Evolutionary conservation across 2,797 vertebrate species (phyloP).

Genomic region (Notolepis coatsorum): DNA sequence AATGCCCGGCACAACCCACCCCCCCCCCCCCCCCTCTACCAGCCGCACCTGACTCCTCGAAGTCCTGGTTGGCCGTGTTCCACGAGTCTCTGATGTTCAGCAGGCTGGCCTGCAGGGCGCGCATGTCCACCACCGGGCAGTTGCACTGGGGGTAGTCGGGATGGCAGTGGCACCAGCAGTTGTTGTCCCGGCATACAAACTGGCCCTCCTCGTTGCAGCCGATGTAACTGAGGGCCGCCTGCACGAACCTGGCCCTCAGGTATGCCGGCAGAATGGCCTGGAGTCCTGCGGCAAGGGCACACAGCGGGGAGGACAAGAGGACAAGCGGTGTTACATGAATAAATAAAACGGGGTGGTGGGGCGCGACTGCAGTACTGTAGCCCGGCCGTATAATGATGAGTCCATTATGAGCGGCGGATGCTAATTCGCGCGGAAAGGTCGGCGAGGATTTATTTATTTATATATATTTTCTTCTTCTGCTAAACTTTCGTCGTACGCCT

Average conservation of each 20-base stretch:
- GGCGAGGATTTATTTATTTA: constrained; percentile 24
- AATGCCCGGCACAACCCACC: too few species aligned
- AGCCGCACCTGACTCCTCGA: constrained; percentile 93
- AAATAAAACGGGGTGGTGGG: constrained; percentile 25
- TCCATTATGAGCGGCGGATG: too few species aligned
- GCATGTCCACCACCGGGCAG: constrained; percentile 94
- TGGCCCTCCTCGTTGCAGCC: constrained; percentile 96
- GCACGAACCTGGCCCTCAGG: constrained; percentile 91
- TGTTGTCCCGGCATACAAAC: constrained; percentile 93
- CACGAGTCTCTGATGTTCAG: constrained; percentile 90
- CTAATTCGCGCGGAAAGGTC: too few species aligned
- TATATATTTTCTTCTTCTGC: constrained; percentile 6
- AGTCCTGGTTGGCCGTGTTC: constrained; percentile 90
- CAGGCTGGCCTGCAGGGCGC: constrained; percentile 93
- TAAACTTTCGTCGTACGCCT: constrained; percentile 42
- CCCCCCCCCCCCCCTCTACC: too few species aligned
- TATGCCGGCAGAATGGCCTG: constrained; percentile 94
- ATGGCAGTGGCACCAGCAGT: constrained; percentile 96
- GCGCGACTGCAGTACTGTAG: too few species aligned
- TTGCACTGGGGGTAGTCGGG: constrained; percentile 91
- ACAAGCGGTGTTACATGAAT: constrained; percentile 29
- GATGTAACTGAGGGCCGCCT: constrained; percentile 95
- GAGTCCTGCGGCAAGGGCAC: constrained; percentile 82
- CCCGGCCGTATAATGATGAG: too few species aligned
- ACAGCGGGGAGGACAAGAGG: constrained; percentile 27